phyloP scores from a whole-genome alignment of 2,113 vertebrate species.

The Oncorhynchus masou region DNA sequence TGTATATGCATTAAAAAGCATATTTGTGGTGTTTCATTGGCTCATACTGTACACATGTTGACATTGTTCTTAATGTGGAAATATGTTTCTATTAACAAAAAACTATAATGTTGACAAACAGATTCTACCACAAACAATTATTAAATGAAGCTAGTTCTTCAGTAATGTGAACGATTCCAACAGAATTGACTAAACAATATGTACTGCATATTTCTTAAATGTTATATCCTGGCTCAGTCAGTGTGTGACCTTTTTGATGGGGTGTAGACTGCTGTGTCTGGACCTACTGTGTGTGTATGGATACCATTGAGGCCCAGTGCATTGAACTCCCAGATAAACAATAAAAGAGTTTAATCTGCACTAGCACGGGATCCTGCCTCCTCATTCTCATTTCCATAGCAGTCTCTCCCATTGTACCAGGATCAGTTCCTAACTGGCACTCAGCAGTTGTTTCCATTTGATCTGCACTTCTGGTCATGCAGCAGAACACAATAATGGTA shows the following conservation, averaged over 20 bases:
- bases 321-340: slow-evolving; percentile 60
- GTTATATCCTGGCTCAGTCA: slow-evolving; percentile 19
- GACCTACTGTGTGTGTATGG: slow-evolving; percentile 43
- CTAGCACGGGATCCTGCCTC: slow-evolving; percentile 51
- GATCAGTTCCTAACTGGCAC: slow-evolving; percentile 61
- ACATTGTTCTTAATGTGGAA: too few relatives aligned
- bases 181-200: neutral
- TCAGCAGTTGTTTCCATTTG: slow-evolving; percentile 69
- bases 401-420: slow-evolving; percentile 47
- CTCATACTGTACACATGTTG: neutral
- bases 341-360: slow-evolving; percentile 63
- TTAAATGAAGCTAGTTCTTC: slow-evolving; percentile 5
- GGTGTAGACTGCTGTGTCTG: slow-evolving; percentile 21
- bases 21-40: neutral
- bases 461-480: slow-evolving; percentile 57
- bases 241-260: slow-evolving; percentile 14
- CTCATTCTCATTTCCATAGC: slow-evolving; percentile 55
- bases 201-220: slow-evolving; percentile 17
- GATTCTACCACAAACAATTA: neutral
- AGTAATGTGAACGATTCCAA: neutral
- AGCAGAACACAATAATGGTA: slow-evolving; percentile 42
- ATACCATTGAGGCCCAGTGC: slow-evolving; percentile 42
- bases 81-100: too few relatives aligned
- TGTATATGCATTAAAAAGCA: too few relatives aligned
- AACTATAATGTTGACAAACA: neutral